Percentiles rank a stretch among this genome's conserved stretches.
These are phyloP conservation scores for Pyrochroa serraticornis DNA, from an alignment of 2,888 invertebrate genomes.

Conservation along the genomic window DNA sequence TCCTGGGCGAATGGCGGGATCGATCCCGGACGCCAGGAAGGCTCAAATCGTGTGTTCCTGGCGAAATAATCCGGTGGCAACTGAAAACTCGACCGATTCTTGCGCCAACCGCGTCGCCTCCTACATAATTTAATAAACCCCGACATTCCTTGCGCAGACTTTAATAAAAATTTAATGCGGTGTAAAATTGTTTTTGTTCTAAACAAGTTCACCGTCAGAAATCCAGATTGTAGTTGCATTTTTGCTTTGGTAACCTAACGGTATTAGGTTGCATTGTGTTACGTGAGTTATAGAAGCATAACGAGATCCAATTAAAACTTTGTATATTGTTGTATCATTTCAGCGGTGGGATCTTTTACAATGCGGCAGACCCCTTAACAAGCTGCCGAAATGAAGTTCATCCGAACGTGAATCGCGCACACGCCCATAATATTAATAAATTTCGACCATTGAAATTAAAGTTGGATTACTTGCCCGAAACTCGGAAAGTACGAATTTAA, in stretches of 20 bases:
- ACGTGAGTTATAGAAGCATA: constrained; percentile 10
- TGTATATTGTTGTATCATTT: constrained; percentile 17
- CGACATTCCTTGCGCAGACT: not conserved
- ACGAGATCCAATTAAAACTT: constrained; percentile 26
- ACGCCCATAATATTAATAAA: constrained; percentile 16
- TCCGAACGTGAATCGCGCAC: constrained; percentile 16
- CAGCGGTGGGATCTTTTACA: constrained; percentile 15
- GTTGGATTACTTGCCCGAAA: not conserved
- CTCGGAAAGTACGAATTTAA: no score
- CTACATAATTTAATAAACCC: not conserved
- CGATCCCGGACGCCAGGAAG: no score
- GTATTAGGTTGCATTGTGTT: constrained; percentile 12
- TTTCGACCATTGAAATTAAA: constrained; percentile 7
- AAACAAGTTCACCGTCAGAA: not conserved
- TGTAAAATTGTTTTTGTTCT: constrained; percentile 1
- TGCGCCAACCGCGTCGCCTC: not conserved
- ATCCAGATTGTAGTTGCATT: not conserved
- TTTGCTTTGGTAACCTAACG: not conserved
- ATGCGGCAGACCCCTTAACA: constrained; percentile 14
- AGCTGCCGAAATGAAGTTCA: constrained; percentile 18
- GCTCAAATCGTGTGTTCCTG: no score
- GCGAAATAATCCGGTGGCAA: no score
- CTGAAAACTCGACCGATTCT: not conserved
- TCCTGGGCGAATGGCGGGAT: no score
- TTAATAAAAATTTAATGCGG: not conserved